Conservation (phyloP, 2,797 vertebrate genomes). For the Acanthis flammea region DNA sequence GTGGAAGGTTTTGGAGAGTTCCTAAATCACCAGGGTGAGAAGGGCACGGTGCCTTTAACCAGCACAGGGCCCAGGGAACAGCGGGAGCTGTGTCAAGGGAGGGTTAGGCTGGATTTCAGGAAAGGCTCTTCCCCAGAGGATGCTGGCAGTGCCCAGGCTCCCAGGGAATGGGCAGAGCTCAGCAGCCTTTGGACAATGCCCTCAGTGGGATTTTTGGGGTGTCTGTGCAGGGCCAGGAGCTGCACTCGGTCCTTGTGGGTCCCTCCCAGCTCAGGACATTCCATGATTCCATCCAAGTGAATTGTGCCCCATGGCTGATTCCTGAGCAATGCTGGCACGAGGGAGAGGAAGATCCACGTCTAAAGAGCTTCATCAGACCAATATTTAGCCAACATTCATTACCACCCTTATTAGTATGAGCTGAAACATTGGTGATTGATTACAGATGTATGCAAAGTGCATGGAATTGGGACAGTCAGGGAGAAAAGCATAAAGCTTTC, state of each 20-base stretch:
- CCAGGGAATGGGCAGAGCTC: not conserved
- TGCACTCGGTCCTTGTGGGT: accelerated
- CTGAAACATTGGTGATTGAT: not conserved
- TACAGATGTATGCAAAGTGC: not conserved
- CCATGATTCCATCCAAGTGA: not conserved
- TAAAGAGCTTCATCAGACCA: not conserved
- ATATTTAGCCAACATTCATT: slow-evolving; percentile 11
- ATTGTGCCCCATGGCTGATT: not conserved
- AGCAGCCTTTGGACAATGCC: accelerated
- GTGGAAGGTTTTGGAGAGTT: not conserved
- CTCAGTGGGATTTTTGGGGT: not conserved
- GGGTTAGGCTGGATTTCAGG: accelerated
- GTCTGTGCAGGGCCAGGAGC: accelerated
- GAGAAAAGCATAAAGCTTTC: not conserved
- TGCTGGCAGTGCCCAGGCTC: not conserved
- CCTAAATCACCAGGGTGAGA: not conserved
- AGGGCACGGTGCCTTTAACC: not conserved
- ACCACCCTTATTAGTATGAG: not conserved
- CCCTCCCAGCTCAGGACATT: not conserved
- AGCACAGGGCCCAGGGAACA: accelerated
- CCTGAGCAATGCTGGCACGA: not conserved
- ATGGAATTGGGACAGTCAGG: not conserved
- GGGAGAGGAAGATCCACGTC: not conserved
- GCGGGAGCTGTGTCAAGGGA: accelerated
- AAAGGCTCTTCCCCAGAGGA: not conserved